Evolutionary conservation across 92 coral and sea anemone genomes (phyloP).

Genomic region (Pocillopora meandrina): DNA sequence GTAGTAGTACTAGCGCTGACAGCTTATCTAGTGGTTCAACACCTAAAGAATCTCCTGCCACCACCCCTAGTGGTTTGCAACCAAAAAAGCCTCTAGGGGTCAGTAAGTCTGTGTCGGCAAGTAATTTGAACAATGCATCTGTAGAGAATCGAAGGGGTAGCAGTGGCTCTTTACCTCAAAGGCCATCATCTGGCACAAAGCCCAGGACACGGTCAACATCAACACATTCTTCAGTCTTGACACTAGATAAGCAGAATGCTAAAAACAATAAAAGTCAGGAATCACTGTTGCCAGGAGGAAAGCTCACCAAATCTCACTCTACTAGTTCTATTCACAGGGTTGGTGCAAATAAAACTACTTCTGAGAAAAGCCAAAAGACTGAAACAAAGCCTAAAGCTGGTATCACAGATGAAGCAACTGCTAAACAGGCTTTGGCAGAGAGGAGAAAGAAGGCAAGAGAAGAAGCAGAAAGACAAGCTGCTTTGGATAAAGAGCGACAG

Average conservation of each 20-base stretch:
- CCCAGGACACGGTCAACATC: conserved; percentile 52
- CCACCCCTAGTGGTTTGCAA: conserved; percentile 60
- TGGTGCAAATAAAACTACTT: conserved; percentile 46
- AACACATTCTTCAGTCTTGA: conserved; percentile 32
- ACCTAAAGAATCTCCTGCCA: conserved; percentile 67
- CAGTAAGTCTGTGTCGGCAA: conserved; percentile 58
- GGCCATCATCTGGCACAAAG: conserved; percentile 68
- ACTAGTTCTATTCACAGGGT: conserved; percentile 85
- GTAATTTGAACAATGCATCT: conserved; percentile 41
- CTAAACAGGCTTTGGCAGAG: conserved; percentile 93
- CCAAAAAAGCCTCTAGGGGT: conserved; percentile 49
- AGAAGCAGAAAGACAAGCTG: conserved; percentile 96
- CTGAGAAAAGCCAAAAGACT: conserved; percentile 64
- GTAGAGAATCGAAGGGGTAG: conserved; percentile 59
- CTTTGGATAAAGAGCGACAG: conserved; percentile 84
- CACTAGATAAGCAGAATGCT: conserved; percentile 36
- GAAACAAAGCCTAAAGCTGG: conserved; percentile 92
- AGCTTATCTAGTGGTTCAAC: conserved; percentile 77
- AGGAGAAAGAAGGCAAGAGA: conserved; percentile 92
- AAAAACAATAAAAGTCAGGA: conserved; percentile 64
- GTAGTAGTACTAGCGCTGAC: conserved; percentile 52
- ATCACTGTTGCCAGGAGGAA: conserved; percentile 56
- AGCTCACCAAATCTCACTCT: conserved; percentile 88
- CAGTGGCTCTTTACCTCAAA: conserved; percentile 55
- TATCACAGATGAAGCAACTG: conserved; percentile 82